A percentile compares a stretch with the other conserved stretches of the same genome.
Conservation (phyloP, 1,140 invertebrate genomes). For the Varroa destructor region DNA sequence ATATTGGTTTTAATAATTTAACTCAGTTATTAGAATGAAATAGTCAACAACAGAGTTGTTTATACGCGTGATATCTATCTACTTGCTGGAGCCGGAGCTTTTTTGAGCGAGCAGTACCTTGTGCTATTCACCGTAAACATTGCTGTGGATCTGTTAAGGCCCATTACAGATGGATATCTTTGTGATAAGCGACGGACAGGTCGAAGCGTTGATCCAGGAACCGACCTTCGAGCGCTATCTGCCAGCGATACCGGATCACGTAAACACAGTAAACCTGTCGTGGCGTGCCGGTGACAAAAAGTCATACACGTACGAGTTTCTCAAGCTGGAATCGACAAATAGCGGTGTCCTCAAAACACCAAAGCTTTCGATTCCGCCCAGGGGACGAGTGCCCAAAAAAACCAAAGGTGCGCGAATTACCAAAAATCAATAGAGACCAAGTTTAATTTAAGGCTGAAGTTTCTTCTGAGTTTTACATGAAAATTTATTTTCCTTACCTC, state of each 20-base stretch:
- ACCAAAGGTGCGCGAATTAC: neutral
- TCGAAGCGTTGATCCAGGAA: slow-evolving; percentile 17
- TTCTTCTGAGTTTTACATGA: neutral
- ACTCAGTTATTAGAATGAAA: too few species aligned
- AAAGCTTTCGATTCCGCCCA: neutral
- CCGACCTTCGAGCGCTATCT: slow-evolving; percentile 17
- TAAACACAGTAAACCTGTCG: slow-evolving; percentile 21
- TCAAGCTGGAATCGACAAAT: slow-evolving; percentile 2
- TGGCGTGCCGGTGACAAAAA: slow-evolving; percentile 27
- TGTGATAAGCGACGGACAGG: slow-evolving; percentile 22
- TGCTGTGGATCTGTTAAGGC: too few species aligned
- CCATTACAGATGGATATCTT: neutral
- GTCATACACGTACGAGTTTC: slow-evolving; percentile 18
- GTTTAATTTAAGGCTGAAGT: neutral
- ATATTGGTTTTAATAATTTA: too few species aligned
- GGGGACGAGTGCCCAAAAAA: slow-evolving; percentile 15
- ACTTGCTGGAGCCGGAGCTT: too few species aligned
- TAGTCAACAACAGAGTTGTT: too few species aligned
- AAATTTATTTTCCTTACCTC: neutral
- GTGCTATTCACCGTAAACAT: too few species aligned
- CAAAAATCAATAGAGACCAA: neutral
- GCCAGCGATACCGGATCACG: slow-evolving; percentile 11
- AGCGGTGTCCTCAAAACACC: slow-evolving; percentile 2
- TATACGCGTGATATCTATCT: too few species aligned
- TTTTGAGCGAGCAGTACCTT: too few species aligned